These are phyloP conservation scores for Sclerurus mexicanus DNA, from an alignment of 2,113 vertebrate species.

Conservation along the genomic window DNA sequence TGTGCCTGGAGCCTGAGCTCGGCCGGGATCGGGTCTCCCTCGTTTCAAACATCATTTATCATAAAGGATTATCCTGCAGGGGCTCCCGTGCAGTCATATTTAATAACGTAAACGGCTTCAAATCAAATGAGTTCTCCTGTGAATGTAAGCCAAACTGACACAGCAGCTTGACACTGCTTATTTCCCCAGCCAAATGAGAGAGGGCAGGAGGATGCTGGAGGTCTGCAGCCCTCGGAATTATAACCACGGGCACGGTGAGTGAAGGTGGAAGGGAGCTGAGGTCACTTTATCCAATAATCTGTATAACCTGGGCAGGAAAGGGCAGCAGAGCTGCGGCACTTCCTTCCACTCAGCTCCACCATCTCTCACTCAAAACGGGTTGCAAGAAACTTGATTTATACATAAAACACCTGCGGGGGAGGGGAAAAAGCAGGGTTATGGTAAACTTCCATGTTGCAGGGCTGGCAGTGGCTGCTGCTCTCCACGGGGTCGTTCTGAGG, in stretches of 20 bases:
- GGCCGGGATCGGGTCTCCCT: neutral
- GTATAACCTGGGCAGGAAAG: neutral
- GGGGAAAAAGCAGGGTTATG: neutral
- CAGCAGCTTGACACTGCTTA: neutral
- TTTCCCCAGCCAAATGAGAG: neutral
- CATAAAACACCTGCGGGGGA: neutral
- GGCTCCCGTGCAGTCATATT: neutral
- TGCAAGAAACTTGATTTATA: neutral
- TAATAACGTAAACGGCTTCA: neutral
- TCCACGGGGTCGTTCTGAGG: fast-evolving
- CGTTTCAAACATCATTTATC: conserved; percentile 7
- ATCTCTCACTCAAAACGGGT: fast-evolving
- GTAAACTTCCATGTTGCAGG: fast-evolving
- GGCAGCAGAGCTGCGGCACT: neutral
- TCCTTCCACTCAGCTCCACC: neutral
- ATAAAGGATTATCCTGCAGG: neutral
- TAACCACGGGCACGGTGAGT: fast-evolving
- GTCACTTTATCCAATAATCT: fast-evolving
- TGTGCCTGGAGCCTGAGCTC: neutral
- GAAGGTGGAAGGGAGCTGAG: fast-evolving
- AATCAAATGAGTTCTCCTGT: neutral
- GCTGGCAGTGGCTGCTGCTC: fast-evolving
- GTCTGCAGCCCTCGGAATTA: fast-evolving
- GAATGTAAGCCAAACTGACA: neutral
- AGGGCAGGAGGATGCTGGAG: fast-evolving